Conservation (phyloP, 2,113 vertebrate genomes). For the Myocastor coypus region DNA sequence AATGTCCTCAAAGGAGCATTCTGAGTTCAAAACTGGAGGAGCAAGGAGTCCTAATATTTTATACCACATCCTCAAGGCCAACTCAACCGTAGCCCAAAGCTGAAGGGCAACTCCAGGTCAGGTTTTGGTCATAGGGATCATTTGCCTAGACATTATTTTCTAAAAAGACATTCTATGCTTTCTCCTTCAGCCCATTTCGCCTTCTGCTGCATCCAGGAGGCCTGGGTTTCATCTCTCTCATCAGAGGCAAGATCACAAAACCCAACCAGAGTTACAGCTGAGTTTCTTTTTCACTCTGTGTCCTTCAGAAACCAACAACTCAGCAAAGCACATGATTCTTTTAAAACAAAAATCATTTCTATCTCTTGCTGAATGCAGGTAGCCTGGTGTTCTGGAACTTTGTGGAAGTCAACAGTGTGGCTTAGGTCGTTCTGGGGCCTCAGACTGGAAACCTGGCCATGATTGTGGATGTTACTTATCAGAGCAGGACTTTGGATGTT, state of each 20-base stretch:
- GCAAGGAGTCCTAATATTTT: neutral
- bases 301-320: constrained; percentile 33
- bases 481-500: neutral
- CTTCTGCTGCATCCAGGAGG: neutral
- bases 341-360: neutral
- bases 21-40: neutral
- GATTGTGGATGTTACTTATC: neutral
- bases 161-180: neutral
- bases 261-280: neutral
- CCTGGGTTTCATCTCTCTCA: neutral
- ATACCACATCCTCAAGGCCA: neutral
- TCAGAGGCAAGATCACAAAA: neutral
- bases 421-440: neutral
- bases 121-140: neutral
- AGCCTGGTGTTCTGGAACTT: neutral
- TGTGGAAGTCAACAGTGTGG: neutral
- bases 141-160: neutral
- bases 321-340: constrained; percentile 58
- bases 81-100: neutral
- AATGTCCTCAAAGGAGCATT: neutral
- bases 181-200: neutral
- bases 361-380: neutral
- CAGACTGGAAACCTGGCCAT: neutral
- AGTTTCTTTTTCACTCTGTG: constrained; percentile 37
- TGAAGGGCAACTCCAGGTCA: neutral